phyloP scores from a whole-genome alignment of 2,113 vertebrate species.

The Aspidoscelis tigris region DNA sequence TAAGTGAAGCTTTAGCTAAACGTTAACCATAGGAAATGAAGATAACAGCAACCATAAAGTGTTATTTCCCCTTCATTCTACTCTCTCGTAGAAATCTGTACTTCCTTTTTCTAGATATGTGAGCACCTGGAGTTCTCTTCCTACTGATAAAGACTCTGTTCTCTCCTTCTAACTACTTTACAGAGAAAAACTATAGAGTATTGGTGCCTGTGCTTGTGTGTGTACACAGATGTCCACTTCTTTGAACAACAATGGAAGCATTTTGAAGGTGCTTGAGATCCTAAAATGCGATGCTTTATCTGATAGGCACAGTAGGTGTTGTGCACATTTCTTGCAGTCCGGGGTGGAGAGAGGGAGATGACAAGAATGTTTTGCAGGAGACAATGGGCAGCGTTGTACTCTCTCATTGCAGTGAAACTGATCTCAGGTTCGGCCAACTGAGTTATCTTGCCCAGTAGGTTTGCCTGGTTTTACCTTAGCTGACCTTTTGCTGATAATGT shows the following conservation, averaged over 20 bases:
- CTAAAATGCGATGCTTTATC: slow-evolving; percentile 11
- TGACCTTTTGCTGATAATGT: slow-evolving; percentile 22
- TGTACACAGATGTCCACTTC: not conserved
- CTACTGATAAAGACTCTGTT: slow-evolving; percentile 31
- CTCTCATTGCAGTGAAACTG: not conserved
- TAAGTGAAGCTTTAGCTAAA: not conserved
- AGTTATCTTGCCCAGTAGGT: slow-evolving; percentile 25
- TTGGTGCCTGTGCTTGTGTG: not conserved
- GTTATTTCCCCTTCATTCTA: slow-evolving; percentile 26
- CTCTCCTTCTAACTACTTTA: not conserved
- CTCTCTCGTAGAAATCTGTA: not conserved
- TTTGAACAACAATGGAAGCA: slow-evolving; percentile 11
- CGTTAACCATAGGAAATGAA: not conserved
- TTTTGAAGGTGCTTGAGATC: slow-evolving; percentile 4
- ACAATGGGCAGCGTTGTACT: not conserved
- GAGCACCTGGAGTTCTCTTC: slow-evolving; percentile 20
- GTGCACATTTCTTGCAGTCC: not conserved
- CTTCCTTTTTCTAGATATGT: slow-evolving; percentile 35
- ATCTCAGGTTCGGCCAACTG: not conserved
- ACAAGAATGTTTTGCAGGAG: not conserved
- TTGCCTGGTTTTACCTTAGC: slow-evolving; percentile 23
- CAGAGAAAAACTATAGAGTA: slow-evolving; percentile 6
- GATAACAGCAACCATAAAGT: not conserved
- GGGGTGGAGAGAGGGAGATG: slow-evolving; percentile 12
- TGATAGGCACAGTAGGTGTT: slow-evolving; percentile 33